Evolutionary conservation across 30 jellyfish, hydroid and myxozoan species (phyloP).

Genomic region (Clytia hemisphaerica): DNA sequence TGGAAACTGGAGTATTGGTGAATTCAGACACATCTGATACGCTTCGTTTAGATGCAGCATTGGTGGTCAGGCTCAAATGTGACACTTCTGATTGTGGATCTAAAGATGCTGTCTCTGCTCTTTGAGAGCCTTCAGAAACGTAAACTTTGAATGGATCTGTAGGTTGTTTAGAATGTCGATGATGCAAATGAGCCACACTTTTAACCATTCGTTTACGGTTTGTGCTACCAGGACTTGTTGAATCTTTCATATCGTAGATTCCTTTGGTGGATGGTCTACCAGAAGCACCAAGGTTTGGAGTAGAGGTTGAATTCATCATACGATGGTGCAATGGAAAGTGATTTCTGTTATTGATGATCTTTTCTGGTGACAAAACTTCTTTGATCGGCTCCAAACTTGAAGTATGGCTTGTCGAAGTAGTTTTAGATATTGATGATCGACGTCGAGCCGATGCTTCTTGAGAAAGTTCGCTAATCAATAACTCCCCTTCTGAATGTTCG

Average conservation of each 20-base stretch:
- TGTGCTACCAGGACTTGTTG: conserved; percentile 89
- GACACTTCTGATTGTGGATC: too few species aligned
- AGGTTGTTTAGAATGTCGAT: background rate
- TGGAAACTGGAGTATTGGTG: too few species aligned
- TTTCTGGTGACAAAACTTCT: conserved; percentile 12
- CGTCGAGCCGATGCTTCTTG: background rate
- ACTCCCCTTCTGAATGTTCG: background rate
- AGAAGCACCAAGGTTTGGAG: background rate
- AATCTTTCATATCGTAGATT: conserved; percentile 65
- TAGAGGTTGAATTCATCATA: background rate
- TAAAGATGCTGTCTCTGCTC: conserved; percentile 4
- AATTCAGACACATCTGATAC: too few species aligned
- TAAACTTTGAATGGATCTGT: conserved; percentile 38
- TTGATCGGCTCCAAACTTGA: background rate
- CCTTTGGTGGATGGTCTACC: conserved; percentile 20
- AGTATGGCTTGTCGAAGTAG: background rate
- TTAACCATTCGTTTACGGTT: conserved; percentile 46
- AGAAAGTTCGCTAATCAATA: background rate
- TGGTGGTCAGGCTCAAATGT: too few species aligned
- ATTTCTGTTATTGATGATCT: background rate
- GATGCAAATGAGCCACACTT: conserved; percentile 51
- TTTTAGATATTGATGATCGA: background rate
- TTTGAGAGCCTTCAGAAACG: conserved; percentile 58
- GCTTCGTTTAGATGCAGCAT: too few species aligned
- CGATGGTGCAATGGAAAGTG: background rate